Base-by-base conservation (phyloP, 2,113 vertebrate species). In the Stegastes partitus region DNA sequence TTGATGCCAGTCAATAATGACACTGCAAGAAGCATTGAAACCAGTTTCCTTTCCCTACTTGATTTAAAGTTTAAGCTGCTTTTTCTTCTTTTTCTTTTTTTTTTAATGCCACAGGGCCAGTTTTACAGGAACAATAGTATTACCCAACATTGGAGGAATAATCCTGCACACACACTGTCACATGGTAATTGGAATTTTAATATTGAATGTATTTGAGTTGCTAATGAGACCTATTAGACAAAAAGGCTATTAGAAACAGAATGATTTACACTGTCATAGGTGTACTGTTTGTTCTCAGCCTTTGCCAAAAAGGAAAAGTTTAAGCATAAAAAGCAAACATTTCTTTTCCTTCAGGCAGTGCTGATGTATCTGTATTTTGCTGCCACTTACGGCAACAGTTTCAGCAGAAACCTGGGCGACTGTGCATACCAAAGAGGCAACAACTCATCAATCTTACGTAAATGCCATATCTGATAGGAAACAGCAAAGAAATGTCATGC, bases 381-480 rank as follows among this genome's bases (percentile, higher is more conserved):
- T 42, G 39, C 39, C 12, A 42, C 11, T 34, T 42, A 15, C 39
- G 15, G 54, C 55, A 11, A 53, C 45, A 4, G 14, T 67, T 73
- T 72, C 54, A 58, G 25, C 44, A 34, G 21, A 50, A 70, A 51
- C 21, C 18, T 18, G 34, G 2, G 25, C 53, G 19, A 34, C 14
- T 49, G n/a, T 42, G 31, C 0, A 3, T 34, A 57, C 66, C 55
- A 49, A 44, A 51, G 34, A 4, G 23, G 14, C 74, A 65, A 26
- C 53, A 74, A n/a, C 55, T 71, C 51, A 59, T 86, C 64, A 79
- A 76, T 76, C 62, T 25, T 15, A 56, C 44, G 49, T 67, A 82
- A 82, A 86, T 74, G 61, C 65, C 66, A 75, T 10, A 49, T 68
- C 55, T 79, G 66, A 79, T 75, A 50, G 25, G 55, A 56, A 77